Conservation (phyloP, 2,113 vertebrate genomes). For the Lagenorhynchus albirostris region DNA sequence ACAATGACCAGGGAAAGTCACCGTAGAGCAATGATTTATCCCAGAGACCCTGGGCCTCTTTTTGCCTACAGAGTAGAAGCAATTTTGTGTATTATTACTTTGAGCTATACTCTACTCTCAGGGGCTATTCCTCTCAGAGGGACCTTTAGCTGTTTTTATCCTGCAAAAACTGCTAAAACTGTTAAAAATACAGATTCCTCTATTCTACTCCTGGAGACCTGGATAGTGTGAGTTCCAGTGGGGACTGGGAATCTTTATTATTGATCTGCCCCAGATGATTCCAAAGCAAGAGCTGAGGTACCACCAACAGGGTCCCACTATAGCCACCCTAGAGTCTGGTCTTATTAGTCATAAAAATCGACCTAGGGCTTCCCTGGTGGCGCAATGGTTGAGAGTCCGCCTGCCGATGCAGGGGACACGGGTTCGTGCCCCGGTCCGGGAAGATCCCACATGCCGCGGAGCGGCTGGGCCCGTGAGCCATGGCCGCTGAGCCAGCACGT, state of each 20-base stretch:
- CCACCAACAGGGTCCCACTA: background rate
- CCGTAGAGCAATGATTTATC: background rate
- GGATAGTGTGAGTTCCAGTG: background rate
- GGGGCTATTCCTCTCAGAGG: background rate
- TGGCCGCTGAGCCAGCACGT: no score
- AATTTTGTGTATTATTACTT: background rate
- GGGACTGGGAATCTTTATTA: background rate
- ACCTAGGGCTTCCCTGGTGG: no score
- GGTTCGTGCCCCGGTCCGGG: no score
- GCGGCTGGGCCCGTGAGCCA: no score
- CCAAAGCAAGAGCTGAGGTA: background rate
- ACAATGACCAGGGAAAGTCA: background rate
- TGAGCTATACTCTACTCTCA: background rate
- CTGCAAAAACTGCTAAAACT: background rate
- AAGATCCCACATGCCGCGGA: no score
- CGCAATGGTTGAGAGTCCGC: no score
- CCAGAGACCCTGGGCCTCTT: background rate
- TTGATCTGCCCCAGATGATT: background rate
- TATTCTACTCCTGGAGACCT: background rate
- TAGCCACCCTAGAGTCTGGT: background rate
- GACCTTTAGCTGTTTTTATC: background rate
- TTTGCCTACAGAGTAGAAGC: background rate
- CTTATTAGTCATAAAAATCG: background rate
- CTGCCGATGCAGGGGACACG: no score
- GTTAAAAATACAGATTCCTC: background rate